Conservation (phyloP, 1,140 invertebrate species). For the Bombus vancouverensis region DNA sequence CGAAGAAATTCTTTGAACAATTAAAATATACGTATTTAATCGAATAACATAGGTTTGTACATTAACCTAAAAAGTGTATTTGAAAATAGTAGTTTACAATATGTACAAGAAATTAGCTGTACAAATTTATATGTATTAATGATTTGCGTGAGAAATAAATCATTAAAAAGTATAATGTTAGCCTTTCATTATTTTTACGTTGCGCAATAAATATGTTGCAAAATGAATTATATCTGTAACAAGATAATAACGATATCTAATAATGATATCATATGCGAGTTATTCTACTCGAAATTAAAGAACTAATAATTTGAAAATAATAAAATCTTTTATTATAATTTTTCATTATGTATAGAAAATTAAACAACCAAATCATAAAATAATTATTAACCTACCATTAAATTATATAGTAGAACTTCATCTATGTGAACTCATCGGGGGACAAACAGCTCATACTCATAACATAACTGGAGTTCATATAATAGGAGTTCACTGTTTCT, state of each 20-base stretch:
- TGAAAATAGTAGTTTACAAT: not conserved
- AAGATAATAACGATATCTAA: not conserved
- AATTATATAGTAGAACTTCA: constrained; percentile 2
- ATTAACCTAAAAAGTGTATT: constrained; percentile 33
- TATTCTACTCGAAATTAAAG: not conserved
- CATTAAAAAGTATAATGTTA: not conserved
- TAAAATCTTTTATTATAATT: not conserved
- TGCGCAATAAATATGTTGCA: constrained; percentile 32
- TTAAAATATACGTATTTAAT: not conserved
- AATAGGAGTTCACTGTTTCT: not conserved
- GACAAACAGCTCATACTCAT: not conserved
- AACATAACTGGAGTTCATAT: not conserved
- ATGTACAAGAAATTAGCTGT: not conserved
- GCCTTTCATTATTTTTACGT: constrained; percentile 37
- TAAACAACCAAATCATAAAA: constrained; percentile 11
- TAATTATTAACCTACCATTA: constrained; percentile 52
- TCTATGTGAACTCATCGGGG: not conserved
- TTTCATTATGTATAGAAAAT: not conserved
- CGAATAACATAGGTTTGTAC: not conserved
- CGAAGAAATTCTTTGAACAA: not conserved
- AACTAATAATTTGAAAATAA: not conserved
- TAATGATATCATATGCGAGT: not conserved
- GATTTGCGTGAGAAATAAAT: not conserved
- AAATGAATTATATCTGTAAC: not conserved
- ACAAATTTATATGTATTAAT: too few species aligned